Evolutionary conservation across 2,888 invertebrate genomes (phyloP), one percentile per base, ranked within the genome.

Genomic region (Hofmannophila pseudospretella): DNA sequence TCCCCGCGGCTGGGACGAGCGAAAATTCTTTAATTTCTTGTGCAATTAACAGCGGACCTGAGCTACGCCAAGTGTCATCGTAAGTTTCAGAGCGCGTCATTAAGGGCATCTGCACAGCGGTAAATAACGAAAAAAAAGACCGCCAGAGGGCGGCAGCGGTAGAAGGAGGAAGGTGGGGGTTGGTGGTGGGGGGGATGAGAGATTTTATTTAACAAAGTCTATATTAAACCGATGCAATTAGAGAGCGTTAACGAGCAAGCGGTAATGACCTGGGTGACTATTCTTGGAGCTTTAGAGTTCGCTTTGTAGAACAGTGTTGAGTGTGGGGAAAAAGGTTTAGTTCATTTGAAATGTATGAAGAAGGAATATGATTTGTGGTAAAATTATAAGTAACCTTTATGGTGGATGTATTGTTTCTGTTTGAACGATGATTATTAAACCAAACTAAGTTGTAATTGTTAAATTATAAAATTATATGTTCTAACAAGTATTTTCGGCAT

Each of bases 121-220:
- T 82, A 82, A 82, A 84, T 84, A 81, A 84, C 72, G 75, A 76
- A 79, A 82, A 81, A 82, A 78, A n/a, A n/a, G n/a, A n/a, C n/a
- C 63, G 38, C 45, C 35, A 38, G 38, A 34, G 47, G 49, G 42
- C 47, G 23, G 2, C 2, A n/a, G 4, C 5, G n/a, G n/a, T n/a
- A n/a, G n/a, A n/a, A n/a, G n/a, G n/a, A n/a, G n/a, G n/a, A n/a
- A n/a, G 23, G 8, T n/a, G 41, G 51, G 51, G 47, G 40, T n/a
- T n/a, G 51, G 36, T 55, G 52, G 58, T 65, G 65, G 66, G 60
- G n/a, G 51, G 65, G 78, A 81, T 78, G 82, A 81, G 82, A 84
- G 85, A 85, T 85, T 86, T 86, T 85, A 86, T 85, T 85, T 84
- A 85, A 85, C 85, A 86, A 85, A 85, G 85, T 86, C 82, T 86